phyloP scores from a whole-genome alignment of 1,140 invertebrate species.

The Zophobas atratus region DNA sequence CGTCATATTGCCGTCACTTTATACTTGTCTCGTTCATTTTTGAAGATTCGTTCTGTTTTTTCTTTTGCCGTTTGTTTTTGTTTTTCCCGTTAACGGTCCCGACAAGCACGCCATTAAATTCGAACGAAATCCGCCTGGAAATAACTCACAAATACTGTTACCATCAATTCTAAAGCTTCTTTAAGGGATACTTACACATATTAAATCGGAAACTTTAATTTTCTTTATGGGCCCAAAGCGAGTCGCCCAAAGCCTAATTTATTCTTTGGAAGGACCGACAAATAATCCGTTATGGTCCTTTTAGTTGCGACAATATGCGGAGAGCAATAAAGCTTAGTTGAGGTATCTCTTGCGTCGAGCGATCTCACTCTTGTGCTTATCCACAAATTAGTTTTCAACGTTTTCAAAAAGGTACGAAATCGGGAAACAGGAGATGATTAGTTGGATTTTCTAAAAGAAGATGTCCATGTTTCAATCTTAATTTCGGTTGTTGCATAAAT shows the following conservation, averaged over 20 bases:
- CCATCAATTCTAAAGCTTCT: conserved; percentile 23
- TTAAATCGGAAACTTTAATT: conserved; percentile 37
- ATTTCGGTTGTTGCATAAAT: no score
- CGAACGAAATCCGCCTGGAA: neutral
- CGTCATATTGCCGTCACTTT: neutral
- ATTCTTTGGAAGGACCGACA: conserved; percentile 27
- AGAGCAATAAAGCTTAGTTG: conserved; percentile 12
- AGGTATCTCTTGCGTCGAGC: neutral
- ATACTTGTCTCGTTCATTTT: conserved; percentile 1
- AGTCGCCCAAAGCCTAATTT: conserved; percentile 32
- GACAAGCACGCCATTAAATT: neutral
- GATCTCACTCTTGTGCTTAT: no score
- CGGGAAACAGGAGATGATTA: no score
- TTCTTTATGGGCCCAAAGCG: conserved; percentile 30
- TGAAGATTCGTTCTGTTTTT: neutral
- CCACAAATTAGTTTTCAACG: no score
- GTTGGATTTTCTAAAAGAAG: no score
- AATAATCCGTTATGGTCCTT: conserved; percentile 35
- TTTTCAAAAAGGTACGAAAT: no score
- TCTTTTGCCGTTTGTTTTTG: neutral
- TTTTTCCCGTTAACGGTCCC: neutral
- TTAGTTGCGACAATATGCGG: conserved; percentile 18
- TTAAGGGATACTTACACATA: conserved; percentile 37
- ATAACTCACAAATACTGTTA: conserved; percentile 18
- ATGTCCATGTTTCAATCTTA: no score